Conservation (phyloP, 1,140 invertebrate species). For the Wasmannia auropunctata region DNA sequence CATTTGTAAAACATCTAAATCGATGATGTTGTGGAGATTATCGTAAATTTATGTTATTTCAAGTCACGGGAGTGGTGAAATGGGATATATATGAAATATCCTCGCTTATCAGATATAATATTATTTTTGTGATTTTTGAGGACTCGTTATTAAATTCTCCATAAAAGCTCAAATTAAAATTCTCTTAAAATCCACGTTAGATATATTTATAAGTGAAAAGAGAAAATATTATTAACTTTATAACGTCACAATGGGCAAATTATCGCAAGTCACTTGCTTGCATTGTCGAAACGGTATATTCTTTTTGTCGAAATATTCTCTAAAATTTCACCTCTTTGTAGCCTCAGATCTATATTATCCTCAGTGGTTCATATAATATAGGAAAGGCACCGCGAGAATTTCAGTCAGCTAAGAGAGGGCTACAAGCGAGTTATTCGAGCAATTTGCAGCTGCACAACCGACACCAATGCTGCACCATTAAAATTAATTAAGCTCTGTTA, state of each 20-base stretch:
- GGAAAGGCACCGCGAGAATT: constrained; percentile 53
- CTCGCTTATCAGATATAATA: neutral
- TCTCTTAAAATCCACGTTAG: neutral
- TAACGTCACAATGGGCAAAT: neutral
- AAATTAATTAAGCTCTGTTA: constrained; percentile 54
- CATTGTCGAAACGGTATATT: neutral
- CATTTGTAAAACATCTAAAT: constrained; percentile 14
- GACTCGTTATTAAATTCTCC: neutral
- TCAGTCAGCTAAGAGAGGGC: constrained; percentile 34
- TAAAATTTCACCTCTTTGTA: constrained; percentile 7
- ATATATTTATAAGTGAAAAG: neutral
- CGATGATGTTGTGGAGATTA: neutral
- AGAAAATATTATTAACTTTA: neutral
- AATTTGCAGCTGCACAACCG: constrained; percentile 54
- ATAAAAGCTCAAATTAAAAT: neutral
- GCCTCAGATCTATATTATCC: constrained; percentile 5
- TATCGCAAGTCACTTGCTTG: neutral
- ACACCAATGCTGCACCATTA: constrained; percentile 42
- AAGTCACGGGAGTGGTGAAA: neutral
- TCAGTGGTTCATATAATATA: constrained; percentile 9
- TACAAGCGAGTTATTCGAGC: constrained; percentile 40
- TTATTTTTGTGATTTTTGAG: neutral
- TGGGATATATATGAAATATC: neutral
- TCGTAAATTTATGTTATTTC: neutral
- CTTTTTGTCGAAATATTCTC: no score